Conservation (phyloP, 2,797 vertebrate genomes). For the Urosaurus nigricauda region DNA sequence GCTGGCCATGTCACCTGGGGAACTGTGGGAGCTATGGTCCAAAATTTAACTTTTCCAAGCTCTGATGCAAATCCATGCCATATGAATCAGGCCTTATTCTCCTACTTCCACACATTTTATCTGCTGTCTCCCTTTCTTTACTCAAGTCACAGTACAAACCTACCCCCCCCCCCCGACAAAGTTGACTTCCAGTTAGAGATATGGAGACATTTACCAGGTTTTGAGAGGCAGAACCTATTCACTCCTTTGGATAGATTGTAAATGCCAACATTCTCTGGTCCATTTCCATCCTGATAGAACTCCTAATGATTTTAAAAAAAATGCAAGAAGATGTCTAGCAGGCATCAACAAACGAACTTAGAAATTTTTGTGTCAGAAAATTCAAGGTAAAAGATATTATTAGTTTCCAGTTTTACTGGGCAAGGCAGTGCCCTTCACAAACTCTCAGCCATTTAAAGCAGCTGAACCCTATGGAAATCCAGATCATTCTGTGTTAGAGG, state of each 20-base stretch:
- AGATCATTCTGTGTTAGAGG: not conserved
- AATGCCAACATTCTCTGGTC: constrained; percentile 96
- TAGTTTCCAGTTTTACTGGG: not conserved
- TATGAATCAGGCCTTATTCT: not conserved
- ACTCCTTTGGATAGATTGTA: constrained; percentile 98
- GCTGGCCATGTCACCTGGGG: not conserved
- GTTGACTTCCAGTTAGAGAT: constrained; percentile 11
- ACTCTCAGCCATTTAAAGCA: not conserved
- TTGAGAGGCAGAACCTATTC: constrained; percentile 98
- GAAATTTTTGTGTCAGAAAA: constrained; percentile 44
- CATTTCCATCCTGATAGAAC: constrained; percentile 97
- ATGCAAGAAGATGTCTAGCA: constrained; percentile 37
- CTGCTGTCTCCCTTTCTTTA: not conserved
- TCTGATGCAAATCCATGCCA: not conserved
- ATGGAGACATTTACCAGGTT: constrained; percentile 87
- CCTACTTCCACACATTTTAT: not conserved
- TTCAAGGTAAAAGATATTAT: not conserved
- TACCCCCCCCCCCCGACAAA: not conserved
- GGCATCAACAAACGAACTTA: constrained; percentile 21
- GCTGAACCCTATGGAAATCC: not conserved
- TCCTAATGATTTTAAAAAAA: constrained; percentile 82
- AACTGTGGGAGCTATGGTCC: not conserved
- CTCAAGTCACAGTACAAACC: not conserved
- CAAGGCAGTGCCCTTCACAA: not conserved
- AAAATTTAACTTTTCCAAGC: not conserved